Base-by-base conservation (phyloP, 1,140 invertebrate genomes). In the Zaprionus capensis region DNA sequence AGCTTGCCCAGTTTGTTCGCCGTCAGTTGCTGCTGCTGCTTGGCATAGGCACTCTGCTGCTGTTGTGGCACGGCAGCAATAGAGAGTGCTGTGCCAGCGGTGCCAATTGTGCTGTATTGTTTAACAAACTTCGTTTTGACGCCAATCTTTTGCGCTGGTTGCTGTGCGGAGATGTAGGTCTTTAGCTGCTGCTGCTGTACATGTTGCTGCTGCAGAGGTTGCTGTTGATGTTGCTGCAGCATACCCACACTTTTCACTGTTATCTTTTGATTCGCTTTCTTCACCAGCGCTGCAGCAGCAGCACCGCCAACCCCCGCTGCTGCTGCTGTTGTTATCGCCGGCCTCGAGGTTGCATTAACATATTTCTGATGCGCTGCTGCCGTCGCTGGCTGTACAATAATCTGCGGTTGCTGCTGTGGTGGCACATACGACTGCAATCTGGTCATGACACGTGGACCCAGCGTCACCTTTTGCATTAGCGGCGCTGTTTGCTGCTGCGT, bases 111-210 rank as follows among this genome's bases (percentile, higher is more conserved):
- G 41, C 74, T 83, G 38, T 79, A 83, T 75, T 92, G 91, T 69
- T 92, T 92, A 12, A 91, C 76, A 67, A 92, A 91, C 58, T 92
- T 92, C 38, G 86, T 62, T 74, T 82, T 85, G 1, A 72, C 20
- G 17, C 57, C 68, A 4, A 75, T 38, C 62, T 88, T 84, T 22
- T 76, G 80, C 4, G 81, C 36, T 22, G 74, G 62, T 55, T 83
- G 80, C 36, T 82, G 77, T 49, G 74, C 74, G 5, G 77, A 69
- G 49, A 91, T 87, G 31, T 91, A 91, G 15, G 90, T 85, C 51
- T 91, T 91, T 0, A 91, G 69, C 46, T 90, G 65, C 7, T 57
- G 70, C 12, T 82, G 71, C 5, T 76, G 74, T 28, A 81, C 62
- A 2, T 71, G 68, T 17, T 79, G 71, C 12, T 75, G 72, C 61